Conservation (phyloP, 2,797 vertebrate species). For the Molossus molossus region DNA sequence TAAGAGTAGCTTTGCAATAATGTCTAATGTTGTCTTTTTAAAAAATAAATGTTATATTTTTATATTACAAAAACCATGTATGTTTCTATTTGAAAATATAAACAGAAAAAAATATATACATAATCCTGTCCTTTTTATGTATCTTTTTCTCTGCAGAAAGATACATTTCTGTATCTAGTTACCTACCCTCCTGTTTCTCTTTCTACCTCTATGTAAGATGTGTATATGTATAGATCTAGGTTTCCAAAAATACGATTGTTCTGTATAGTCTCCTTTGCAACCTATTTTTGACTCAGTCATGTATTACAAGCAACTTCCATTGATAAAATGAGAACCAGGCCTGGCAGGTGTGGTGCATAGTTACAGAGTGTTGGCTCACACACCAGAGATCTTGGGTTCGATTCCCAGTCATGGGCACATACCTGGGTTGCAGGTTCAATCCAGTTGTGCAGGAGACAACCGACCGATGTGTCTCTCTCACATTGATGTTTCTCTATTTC, state of each 20-base stretch:
- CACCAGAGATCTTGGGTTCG: too few relatives aligned
- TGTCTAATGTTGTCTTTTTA: not conserved
- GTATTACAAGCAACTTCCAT: not conserved
- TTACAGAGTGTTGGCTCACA: too few relatives aligned
- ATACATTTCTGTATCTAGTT: not conserved
- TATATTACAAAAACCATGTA: not conserved
- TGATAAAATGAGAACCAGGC: not conserved
- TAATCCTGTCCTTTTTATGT: not conserved
- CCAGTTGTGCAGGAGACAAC: too few relatives aligned
- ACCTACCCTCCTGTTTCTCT: not conserved
- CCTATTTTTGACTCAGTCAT: not conserved
- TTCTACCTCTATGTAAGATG: not conserved
- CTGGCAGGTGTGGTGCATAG: too few relatives aligned
- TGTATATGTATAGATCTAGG: not conserved
- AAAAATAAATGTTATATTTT: slow-evolving; percentile 29
- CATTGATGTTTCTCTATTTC: too few relatives aligned
- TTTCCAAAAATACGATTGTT: not conserved
- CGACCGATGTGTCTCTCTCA: too few relatives aligned
- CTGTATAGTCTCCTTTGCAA: not conserved
- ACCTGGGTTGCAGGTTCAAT: too few relatives aligned
- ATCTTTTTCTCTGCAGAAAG: not conserved
- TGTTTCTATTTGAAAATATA: not conserved
- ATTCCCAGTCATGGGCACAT: too few relatives aligned
- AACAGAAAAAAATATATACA: not conserved
- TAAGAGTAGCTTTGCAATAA: not conserved